phyloP scores from a whole-genome alignment of 2,113 vertebrate species.

The Carettochelys insculpta region DNA sequence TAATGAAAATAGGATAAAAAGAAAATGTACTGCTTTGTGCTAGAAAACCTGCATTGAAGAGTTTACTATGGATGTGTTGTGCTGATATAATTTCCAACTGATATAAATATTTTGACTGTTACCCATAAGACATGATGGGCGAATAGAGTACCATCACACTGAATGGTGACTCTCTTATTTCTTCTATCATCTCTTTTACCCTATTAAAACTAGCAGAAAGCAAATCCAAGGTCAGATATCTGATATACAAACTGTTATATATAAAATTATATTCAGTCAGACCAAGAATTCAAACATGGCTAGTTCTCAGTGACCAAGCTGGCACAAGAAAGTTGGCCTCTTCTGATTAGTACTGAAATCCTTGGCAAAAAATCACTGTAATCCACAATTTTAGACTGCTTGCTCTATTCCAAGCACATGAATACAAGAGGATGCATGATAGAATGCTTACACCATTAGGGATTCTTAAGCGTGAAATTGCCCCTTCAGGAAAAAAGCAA shows the following conservation, averaged over 20 bases:
- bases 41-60: constrained; percentile 44
- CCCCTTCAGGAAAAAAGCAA: background rate
- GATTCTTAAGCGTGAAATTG: background rate
- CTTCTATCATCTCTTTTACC: background rate
- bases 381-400: background rate
- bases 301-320: background rate
- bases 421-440: constrained; percentile 15
- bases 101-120: constrained; percentile 30
- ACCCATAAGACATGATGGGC: background rate
- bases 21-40: constrained; percentile 51
- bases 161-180: constrained; percentile 46
- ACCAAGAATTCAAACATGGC: background rate
- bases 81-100: constrained; percentile 23
- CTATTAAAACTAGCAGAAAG: constrained; percentile 3
- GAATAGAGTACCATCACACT: constrained; percentile 24
- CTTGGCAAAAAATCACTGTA: background rate
- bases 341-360: background rate
- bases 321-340: background rate
- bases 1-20: constrained; percentile 59
- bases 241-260: background rate
- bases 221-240: background rate
- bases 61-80: background rate
- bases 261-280: constrained; percentile 5
- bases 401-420: background rate
- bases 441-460: background rate